These are phyloP conservation scores for Periparus ater DNA, from an alignment of 2,797 vertebrate genomes.

Conservation along the genomic window DNA sequence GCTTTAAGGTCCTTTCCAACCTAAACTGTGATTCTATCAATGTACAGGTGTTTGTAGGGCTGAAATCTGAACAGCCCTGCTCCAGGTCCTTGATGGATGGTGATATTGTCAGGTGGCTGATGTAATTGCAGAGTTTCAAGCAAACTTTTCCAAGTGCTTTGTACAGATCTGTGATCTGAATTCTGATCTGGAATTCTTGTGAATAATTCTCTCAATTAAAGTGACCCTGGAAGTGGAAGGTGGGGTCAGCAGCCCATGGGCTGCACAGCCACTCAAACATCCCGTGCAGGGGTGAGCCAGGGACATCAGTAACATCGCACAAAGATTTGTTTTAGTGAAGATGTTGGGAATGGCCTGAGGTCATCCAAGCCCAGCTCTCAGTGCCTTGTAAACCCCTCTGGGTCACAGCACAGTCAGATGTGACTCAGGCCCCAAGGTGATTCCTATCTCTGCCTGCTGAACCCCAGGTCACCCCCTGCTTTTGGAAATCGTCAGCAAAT, in stretches of 20 bases:
- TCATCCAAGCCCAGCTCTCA: neutral
- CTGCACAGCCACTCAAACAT: neutral
- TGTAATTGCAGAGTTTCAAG: neutral
- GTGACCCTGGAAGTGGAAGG: neutral
- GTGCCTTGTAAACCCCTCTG: neutral
- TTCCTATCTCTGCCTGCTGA: neutral
- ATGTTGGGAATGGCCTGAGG: neutral
- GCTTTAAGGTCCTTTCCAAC: neutral
- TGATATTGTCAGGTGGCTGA: neutral
- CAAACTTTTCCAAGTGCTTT: neutral
- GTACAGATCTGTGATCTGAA: neutral
- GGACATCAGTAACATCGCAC: neutral
- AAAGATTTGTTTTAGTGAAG: neutral
- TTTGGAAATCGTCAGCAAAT: neutral
- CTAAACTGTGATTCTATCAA: neutral
- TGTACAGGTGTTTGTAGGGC: neutral
- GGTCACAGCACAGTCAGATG: neutral
- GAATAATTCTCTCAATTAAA: neutral
- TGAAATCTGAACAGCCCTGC: neutral
- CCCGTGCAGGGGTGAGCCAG: neutral
- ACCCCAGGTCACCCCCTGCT: neutral
- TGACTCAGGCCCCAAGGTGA: neutral
- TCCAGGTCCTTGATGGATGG: neutral
- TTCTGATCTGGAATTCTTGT: neutral
- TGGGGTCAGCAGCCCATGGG: neutral